These are phyloP conservation scores for Sander lucioperca DNA, from an alignment of 2,113 vertebrate species.

Conservation along the genomic window DNA sequence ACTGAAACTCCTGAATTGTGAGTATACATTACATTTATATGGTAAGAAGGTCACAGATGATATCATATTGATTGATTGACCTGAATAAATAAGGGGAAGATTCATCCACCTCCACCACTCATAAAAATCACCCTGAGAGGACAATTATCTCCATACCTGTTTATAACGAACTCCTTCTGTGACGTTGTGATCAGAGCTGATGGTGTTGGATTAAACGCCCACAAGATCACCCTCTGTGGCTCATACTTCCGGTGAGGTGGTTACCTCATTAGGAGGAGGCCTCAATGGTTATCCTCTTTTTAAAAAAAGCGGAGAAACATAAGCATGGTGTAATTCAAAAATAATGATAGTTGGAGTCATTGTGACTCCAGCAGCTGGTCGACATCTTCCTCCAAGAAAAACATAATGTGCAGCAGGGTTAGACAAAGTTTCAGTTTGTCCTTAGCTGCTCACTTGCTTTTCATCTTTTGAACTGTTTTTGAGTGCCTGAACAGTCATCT, in stretches of 20 bases:
- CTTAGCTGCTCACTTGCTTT: background rate
- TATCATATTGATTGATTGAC: background rate
- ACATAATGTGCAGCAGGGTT: slow-evolving; percentile 15
- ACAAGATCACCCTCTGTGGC: slow-evolving; percentile 16
- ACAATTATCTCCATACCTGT: slow-evolving; percentile 1
- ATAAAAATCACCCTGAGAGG: background rate
- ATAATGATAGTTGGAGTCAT: background rate
- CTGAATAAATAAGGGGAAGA: slow-evolving; percentile 6
- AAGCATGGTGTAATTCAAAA: background rate
- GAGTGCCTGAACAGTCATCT: background rate
- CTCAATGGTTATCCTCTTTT: background rate
- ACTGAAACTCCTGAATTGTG: background rate
- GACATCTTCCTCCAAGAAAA: background rate
- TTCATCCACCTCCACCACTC: slow-evolving; percentile 26
- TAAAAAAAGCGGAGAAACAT: background rate
- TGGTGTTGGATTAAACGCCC: slow-evolving; percentile 19
- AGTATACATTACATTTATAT: background rate
- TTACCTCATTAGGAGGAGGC: slow-evolving; percentile 23
- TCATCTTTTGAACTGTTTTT: slow-evolving; percentile 14
- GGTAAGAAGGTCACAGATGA: background rate
- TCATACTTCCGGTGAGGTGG: slow-evolving; percentile 6
- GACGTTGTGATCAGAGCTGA: slow-evolving; percentile 6
- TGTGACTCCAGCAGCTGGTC: background rate
- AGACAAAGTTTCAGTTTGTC: background rate
- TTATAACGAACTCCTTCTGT: background rate